Conservation (phyloP, 2,113 vertebrate genomes). For the Beaufortia kweichowensis region DNA sequence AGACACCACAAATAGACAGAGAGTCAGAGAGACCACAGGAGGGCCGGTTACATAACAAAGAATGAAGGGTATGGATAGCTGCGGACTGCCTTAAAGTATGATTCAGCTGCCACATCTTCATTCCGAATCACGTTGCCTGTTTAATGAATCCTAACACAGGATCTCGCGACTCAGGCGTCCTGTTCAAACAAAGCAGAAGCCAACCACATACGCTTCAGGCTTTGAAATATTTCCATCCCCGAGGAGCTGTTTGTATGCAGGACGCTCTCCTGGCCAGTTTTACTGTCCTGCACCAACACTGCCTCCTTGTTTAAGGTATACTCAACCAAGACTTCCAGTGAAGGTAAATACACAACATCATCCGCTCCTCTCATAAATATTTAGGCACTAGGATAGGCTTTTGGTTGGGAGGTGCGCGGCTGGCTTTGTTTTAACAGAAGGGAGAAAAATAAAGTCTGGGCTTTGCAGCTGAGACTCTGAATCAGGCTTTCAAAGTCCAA, state of each 20-base stretch:
- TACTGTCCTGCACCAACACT: slow-evolving; percentile 53
- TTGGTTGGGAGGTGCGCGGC: slow-evolving; percentile 25
- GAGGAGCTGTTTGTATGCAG: not conserved
- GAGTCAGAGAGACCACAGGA: slow-evolving; percentile 44
- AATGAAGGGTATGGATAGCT: slow-evolving; percentile 14
- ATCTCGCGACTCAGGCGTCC: slow-evolving; percentile 51
- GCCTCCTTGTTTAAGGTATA: slow-evolving; percentile 59
- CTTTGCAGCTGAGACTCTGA: slow-evolving; percentile 8
- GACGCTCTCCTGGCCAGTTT: slow-evolving; percentile 33
- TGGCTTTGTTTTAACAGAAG: slow-evolving; percentile 44
- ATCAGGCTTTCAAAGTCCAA: slow-evolving; percentile 30
- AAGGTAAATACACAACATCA: slow-evolving; percentile 63
- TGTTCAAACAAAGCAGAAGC: slow-evolving; percentile 63
- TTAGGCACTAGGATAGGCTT: slow-evolving; percentile 59
- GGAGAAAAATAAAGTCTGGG: slow-evolving; percentile 40
- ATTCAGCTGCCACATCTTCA: slow-evolving; percentile 49
- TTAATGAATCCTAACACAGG: slow-evolving; percentile 68
- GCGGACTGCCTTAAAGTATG: slow-evolving; percentile 39
- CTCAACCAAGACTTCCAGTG: slow-evolving; percentile 59
- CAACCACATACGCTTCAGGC: slow-evolving; percentile 59
- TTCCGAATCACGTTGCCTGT: slow-evolving; percentile 64
- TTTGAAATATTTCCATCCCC: slow-evolving; percentile 56
- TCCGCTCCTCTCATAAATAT: slow-evolving; percentile 61
- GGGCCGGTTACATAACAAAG: slow-evolving; percentile 49
- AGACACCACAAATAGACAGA: slow-evolving; percentile 34